Evolutionary conservation across 37 sponge, comb jelly and placozoan genomes (phyloP).

Genomic region (Geodia barretti): DNA sequence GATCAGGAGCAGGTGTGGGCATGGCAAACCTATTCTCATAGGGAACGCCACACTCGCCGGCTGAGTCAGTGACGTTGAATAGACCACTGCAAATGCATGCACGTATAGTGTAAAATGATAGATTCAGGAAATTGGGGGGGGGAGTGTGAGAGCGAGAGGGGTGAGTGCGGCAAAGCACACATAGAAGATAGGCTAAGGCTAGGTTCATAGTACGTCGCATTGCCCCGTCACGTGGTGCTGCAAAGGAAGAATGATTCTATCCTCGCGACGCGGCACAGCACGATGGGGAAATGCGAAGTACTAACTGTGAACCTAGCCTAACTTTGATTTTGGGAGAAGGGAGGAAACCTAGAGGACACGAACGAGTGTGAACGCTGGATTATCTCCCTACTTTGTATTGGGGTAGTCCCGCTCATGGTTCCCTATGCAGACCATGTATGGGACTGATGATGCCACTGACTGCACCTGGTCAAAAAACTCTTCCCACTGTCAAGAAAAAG

Average conservation of each 20-base stretch:
- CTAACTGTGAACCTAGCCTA: too few relatives aligned
- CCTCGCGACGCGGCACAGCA: too few relatives aligned
- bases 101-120: not conserved
- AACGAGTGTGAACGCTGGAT: too few relatives aligned
- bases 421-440: conserved; percentile 77
- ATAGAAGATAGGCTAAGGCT: too few relatives aligned
- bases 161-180: not conserved
- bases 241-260: too few relatives aligned
- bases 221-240: too few relatives aligned
- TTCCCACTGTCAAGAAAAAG: conserved; percentile 65
- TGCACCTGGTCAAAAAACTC: conserved; percentile 67
- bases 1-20: conserved; percentile 63
- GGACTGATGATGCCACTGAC: conserved; percentile 39
- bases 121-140: not conserved
- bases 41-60: conserved; percentile 86
- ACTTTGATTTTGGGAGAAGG: too few relatives aligned
- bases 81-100: not conserved
- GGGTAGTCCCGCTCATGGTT: conserved; percentile 80
- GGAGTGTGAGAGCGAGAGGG: not conserved
- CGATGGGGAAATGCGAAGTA: too few relatives aligned
- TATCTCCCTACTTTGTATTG: conserved; percentile 43
- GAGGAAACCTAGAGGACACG: too few relatives aligned
- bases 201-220: too few relatives aligned
- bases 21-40: conserved; percentile 68
- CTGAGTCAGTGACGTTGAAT: conserved; percentile 57